Conservation (phyloP, 2,888 invertebrate species). For the Folsomia candida region DNA sequence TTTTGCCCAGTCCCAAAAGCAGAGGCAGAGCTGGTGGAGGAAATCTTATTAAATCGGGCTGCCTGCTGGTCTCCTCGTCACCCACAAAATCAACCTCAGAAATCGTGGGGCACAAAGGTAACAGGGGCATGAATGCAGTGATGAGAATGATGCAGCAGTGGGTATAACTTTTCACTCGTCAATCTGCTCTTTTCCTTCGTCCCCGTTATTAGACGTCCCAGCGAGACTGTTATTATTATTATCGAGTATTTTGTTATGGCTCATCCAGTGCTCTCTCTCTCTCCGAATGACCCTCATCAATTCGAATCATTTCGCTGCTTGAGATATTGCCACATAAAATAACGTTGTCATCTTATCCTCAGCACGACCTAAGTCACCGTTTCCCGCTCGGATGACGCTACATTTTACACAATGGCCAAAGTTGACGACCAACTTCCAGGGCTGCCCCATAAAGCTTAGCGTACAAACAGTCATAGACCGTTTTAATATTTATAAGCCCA, state of each 20-base stretch:
- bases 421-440: neutral
- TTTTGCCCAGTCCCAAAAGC: too few relatives aligned
- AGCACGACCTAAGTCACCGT: neutral
- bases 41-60: neutral
- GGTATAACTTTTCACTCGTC: neutral
- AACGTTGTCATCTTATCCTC: neutral
- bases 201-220: too few relatives aligned
- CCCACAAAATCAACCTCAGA: neutral
- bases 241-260: neutral
- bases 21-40: too few relatives aligned
- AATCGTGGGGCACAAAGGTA: neutral
- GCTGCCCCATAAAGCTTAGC: neutral
- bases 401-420: too few relatives aligned
- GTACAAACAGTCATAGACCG: neutral
- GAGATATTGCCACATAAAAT: slow-evolving; percentile 7
- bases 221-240: too few relatives aligned
- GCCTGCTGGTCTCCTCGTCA: neutral
- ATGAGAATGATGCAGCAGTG: neutral
- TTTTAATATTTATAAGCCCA: neutral
- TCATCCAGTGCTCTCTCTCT: neutral
- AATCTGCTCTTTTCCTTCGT: too few relatives aligned
- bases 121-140: neutral
- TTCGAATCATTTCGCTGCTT: neutral
- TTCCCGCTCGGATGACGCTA: neutral
- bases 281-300: neutral